A percentile compares a stretch with the other conserved stretches of the same genome.
Evolutionary conservation across 2,888 invertebrate genomes (phyloP).

Genomic region (Eristalinus aeneus): DNA sequence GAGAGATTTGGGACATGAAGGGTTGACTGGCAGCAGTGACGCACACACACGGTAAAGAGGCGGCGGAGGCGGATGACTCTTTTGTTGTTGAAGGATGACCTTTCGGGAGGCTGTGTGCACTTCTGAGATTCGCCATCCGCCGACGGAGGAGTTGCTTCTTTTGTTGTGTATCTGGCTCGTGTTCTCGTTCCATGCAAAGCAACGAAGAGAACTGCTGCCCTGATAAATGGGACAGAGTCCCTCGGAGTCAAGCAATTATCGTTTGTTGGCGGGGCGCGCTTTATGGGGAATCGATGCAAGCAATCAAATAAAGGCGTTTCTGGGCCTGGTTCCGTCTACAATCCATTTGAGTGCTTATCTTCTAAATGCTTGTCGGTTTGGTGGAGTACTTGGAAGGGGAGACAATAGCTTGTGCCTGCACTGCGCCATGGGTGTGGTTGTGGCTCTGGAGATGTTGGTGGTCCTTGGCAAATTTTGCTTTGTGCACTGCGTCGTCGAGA

Average conservation of each 20-base stretch:
- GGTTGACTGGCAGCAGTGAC: slow-evolving; percentile 13
- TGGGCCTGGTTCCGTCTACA: not conserved
- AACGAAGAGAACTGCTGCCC: not conserved
- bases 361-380: not conserved
- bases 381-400: not conserved
- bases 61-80: not conserved
- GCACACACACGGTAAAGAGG: not conserved
- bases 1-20: slow-evolving; percentile 22
- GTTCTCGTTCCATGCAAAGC: slow-evolving; percentile 4
- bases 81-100: slow-evolving; percentile 39
- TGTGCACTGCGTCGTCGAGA: not conserved
- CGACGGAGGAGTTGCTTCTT: not conserved
- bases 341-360: not conserved
- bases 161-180: not conserved
- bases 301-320: slow-evolving; percentile 1
- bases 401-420: not conserved
- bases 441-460: not conserved
- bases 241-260: slow-evolving; percentile 40
- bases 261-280: slow-evolving; percentile 23
- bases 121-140: slow-evolving; percentile 9
- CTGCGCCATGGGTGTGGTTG: not conserved
- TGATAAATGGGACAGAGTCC: slow-evolving; percentile 30
- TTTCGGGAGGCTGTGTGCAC: slow-evolving; percentile 27
- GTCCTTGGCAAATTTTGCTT: not conserved
- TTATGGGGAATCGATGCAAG: slow-evolving; percentile 18